A percentile compares a stretch with the other conserved stretches of the same genome.
Conservation (phyloP, 2,888 invertebrate genomes). For the Apodemia zela region DNA sequence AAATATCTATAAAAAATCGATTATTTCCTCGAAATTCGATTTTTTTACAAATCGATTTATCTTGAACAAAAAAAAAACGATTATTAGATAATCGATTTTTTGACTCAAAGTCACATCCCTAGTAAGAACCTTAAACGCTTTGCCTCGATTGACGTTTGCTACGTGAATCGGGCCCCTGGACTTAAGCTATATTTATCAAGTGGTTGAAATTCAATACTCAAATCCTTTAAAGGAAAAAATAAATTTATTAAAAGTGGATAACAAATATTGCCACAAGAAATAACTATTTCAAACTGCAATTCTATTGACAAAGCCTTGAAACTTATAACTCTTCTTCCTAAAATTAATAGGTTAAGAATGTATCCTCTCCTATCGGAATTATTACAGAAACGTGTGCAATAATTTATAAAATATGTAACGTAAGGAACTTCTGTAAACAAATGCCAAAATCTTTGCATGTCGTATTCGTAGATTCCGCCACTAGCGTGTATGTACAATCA, state of each 20-base stretch:
- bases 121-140: no score
- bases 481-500: conserved; percentile 26
- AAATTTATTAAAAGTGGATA: not conserved
- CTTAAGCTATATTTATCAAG: not conserved
- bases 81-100: no score
- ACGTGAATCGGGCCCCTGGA: no score
- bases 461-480: conserved; percentile 46
- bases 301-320: not conserved
- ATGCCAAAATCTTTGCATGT: conserved; percentile 55
- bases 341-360: conserved; percentile 22
- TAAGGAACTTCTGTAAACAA: conserved; percentile 66
- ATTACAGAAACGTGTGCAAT: conserved; percentile 55
- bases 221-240: not conserved
- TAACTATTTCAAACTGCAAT: no score
- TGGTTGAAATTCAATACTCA: not conserved
- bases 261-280: not conserved
- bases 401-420: conserved; percentile 48
- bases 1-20: no score
- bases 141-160: no score
- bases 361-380: conserved; percentile 30
- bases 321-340: conserved; percentile 5
- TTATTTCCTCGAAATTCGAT: no score
- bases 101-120: no score
- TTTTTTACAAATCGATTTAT: no score
- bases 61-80: no score